Base-by-base conservation (phyloP, 2,888 invertebrate species). In the Thumatha senex region DNA sequence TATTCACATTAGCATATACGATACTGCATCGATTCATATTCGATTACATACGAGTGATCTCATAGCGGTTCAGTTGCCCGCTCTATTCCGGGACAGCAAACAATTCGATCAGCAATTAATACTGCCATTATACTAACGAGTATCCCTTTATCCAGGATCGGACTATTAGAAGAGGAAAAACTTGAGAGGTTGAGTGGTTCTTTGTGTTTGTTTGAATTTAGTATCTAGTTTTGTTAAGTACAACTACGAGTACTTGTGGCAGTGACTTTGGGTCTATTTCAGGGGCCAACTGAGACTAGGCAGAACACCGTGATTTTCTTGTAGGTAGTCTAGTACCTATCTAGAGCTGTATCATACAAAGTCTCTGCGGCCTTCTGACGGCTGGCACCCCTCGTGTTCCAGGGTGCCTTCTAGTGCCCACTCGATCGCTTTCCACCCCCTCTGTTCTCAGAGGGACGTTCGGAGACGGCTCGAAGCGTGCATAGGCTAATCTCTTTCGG, bases 101-200 rank as follows among this genome's bases (percentile, higher is more conserved):
- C 79, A 79, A 76, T 80, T 75, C 76, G 69, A 71, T 63, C 71
- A 70, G 80, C 84, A 83, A 84, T 84, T 84, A 86, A 86, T 86
- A 81, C 83, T 61, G 67, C 78, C 80, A 84, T 86, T 85, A 85
- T 78, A 76, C 78, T 77, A 80, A 80, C 79, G 78, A 78, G 70
- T 70, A 58, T 61, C 67, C 76, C 72, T 74, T 72, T 72, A 62
- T 65, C 67, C 66, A 53, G 66, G 74, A 71, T 74, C 74, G 63
- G 71, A 60, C 72, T 72, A 74, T 77, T 72, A 70, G 72, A 72
- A 72, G 70, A 67, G 71, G 75, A 78, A 73, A 80, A 76, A 74
- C 72, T 72, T 66, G 66, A 71, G 58, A 58, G 58, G 35, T 56
- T 51, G 54, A 45, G 40, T 33, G 41, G 48, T 49, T 40, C 15